Percentiles rank a stretch among this genome's conserved stretches.
Conservation (phyloP, 1,140 invertebrate species). For the Aporrectodea caliginosa region DNA sequence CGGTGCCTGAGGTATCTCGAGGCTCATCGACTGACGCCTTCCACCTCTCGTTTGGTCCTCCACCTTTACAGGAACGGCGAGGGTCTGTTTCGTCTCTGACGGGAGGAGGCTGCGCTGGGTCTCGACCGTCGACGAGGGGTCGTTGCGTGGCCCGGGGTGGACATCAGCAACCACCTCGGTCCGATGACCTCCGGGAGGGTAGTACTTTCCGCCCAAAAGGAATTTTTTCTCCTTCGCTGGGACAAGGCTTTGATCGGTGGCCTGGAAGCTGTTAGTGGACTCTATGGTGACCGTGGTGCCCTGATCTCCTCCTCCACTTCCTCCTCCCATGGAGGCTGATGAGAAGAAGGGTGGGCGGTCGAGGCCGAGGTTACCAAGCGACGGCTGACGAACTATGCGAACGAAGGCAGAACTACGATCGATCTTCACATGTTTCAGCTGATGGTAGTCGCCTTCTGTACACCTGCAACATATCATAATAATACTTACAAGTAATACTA, state of each 20-base stretch:
- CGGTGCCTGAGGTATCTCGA: not conserved
- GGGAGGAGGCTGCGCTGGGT: no score
- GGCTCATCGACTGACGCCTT: constrained; percentile 6
- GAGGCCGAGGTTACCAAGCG: not conserved
- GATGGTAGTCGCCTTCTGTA: not conserved
- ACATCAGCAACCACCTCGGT: not conserved
- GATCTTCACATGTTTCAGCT: not conserved
- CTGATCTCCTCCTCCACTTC: no score
- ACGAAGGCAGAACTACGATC: not conserved
- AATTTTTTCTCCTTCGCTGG: not conserved
- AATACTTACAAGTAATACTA: no score
- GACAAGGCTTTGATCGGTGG: not conserved
- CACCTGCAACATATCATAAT: not conserved
- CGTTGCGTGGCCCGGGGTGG: not conserved
- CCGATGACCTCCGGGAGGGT: not conserved
- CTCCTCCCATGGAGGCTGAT: not conserved
- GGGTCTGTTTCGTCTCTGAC: not conserved
- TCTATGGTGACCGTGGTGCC: no score
- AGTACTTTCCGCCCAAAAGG: not conserved
- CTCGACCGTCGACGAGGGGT: not conserved
- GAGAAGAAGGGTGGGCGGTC: not conserved
- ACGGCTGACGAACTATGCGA: not conserved
- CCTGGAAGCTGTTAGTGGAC: not conserved
- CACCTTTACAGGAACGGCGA: not conserved
- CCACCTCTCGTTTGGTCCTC: not conserved